These are phyloP conservation scores for Coturnix japonica DNA, from an alignment of 2,113 vertebrate genomes.

Conservation along the genomic window DNA sequence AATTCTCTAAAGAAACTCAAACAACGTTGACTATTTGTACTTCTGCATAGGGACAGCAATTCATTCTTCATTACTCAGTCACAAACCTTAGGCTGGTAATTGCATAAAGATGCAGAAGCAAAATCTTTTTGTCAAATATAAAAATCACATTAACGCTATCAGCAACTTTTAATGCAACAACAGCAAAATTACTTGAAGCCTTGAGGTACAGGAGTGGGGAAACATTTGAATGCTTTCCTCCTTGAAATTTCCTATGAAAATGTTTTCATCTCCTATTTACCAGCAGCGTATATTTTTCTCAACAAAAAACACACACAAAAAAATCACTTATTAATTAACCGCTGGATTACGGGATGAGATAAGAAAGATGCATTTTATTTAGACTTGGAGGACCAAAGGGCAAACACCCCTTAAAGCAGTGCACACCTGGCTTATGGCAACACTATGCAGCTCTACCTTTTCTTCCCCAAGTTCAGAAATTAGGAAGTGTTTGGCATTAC, in stretches of 20 bases:
- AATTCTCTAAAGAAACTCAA: background rate
- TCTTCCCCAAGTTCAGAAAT: background rate
- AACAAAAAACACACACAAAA: background rate
- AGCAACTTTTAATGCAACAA: background rate
- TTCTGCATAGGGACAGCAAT: background rate
- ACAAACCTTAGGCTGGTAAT: background rate
- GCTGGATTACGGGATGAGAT: background rate
- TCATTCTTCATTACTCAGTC: background rate
- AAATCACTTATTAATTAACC: background rate
- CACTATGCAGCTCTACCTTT: background rate
- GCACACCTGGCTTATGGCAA: background rate
- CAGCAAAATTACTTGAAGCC: background rate
- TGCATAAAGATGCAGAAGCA: background rate
- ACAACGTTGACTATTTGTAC: background rate
- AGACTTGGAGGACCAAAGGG: background rate
- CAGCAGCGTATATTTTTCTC: rapidly evolving
- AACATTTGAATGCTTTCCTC: background rate
- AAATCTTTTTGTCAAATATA: background rate
- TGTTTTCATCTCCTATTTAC: background rate
- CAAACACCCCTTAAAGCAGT: background rate
- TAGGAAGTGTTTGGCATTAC: background rate
- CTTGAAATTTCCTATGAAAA: background rate
- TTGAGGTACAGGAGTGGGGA: background rate
- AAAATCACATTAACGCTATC: background rate
- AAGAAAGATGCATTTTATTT: background rate